phyloP scores from a whole-genome alignment of 1,140 invertebrate species.

The Drosophila oshimai region DNA sequence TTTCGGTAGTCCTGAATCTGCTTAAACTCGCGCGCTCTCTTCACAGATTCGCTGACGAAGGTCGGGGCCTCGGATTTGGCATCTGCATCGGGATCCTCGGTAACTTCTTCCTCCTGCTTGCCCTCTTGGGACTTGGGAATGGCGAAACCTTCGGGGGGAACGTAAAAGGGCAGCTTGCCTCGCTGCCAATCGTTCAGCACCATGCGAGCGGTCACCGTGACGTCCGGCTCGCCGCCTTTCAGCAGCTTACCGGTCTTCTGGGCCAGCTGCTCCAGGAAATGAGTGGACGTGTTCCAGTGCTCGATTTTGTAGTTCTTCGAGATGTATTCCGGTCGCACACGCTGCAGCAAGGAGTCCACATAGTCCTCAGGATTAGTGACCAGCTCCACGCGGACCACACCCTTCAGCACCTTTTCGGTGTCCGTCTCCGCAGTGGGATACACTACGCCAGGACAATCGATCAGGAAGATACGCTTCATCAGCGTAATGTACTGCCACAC shows the following conservation, averaged over 20 bases:
- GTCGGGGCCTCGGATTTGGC: slow-evolving; percentile 69
- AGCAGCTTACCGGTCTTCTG: slow-evolving; percentile 93
- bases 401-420: slow-evolving; percentile 97
- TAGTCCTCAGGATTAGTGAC: slow-evolving; percentile 98
- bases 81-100: slow-evolving; percentile 65
- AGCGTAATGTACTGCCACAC: slow-evolving; percentile 99
- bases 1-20: slow-evolving; percentile 90
- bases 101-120: slow-evolving; percentile 37
- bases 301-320: slow-evolving; percentile 95
- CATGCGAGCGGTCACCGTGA: slow-evolving; percentile 94
- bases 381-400: slow-evolving; percentile 97
- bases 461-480: slow-evolving; percentile 98
- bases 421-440: slow-evolving; percentile 96
- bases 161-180: slow-evolving; percentile 97
- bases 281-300: slow-evolving; percentile 90
- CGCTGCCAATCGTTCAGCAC: slow-evolving; percentile 99
- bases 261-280: slow-evolving; percentile 97
- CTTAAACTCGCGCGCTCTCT: slow-evolving; percentile 76
- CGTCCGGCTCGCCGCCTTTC: slow-evolving; percentile 98
- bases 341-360: slow-evolving; percentile 91
- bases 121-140: slow-evolving; percentile 83
- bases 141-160: slow-evolving; percentile 91
- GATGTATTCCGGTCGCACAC: slow-evolving; percentile 95
- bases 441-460: slow-evolving; percentile 99
- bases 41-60: slow-evolving; percentile 76